phyloP scores from a whole-genome alignment of 2,888 invertebrate species.

The Apeira syringaria region DNA sequence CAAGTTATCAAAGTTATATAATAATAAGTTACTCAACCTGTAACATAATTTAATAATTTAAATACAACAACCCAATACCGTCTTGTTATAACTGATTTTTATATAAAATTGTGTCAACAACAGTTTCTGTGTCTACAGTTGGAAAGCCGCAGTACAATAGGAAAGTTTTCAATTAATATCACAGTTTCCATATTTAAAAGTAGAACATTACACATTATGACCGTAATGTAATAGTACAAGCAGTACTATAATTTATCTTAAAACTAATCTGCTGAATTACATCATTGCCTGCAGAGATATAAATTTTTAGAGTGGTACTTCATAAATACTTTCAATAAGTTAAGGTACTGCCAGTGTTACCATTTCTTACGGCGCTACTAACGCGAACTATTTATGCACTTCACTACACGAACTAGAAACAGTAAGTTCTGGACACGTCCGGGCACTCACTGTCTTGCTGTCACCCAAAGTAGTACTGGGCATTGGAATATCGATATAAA shows the following conservation, averaged over 20 bases:
- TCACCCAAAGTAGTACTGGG: conserved; percentile 91
- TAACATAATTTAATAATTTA: too few species aligned
- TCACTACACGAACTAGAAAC: conserved; percentile 78
- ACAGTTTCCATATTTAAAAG: conserved; percentile 80
- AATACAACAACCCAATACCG: too few species aligned
- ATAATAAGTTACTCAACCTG: conserved; percentile 1
- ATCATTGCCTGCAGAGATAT: too few species aligned
- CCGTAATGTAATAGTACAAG: conserved; percentile 40
- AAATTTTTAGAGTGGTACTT: too few species aligned
- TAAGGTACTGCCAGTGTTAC: conserved; percentile 13
- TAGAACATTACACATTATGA: conserved; percentile 70
- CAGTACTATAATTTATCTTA: conserved; percentile 46
- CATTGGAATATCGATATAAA: conserved; percentile 86
- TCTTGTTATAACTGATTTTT: too few species aligned
- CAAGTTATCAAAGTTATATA: conserved; percentile 1
- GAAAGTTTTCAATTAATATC: conserved; percentile 80
- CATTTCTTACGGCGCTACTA: conserved; percentile 6
- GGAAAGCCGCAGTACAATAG: conserved; percentile 63
- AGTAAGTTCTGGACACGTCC: conserved; percentile 82
- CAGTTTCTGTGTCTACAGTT: conserved; percentile 56
- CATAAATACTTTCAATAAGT: too few species aligned
- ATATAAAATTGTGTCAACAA: conserved; percentile 17
- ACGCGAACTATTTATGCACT: conserved; percentile 42
- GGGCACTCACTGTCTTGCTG: conserved; percentile 83
- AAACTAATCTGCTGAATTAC: too few species aligned